Evolutionary conservation across 2,797 vertebrate genomes (phyloP), one percentile per base, ranked within the genome.

Genomic region (Tenualosa thibaudeaui): DNA sequence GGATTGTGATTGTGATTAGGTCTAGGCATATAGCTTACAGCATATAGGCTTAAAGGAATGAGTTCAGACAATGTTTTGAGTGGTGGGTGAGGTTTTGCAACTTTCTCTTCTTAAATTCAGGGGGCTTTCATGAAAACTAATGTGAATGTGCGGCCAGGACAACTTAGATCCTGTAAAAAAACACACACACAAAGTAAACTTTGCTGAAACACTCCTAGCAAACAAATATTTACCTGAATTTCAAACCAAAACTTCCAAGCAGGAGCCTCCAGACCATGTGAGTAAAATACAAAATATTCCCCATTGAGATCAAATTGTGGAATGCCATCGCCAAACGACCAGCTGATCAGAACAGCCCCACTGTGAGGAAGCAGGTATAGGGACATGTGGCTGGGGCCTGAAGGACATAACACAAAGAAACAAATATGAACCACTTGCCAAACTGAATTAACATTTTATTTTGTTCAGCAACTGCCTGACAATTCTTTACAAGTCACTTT

Each of bases 331-430:
- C 97, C 97, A 0, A 99, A 96, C 71, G 98, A 99, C 97, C 97
- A 99, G 58, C 93, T 92, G 85, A 95, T 95, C 31, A 99, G 94
- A 1, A 91, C 90, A 0, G 95, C 92, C 0, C 96, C 96, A 65
- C 87, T 53, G 43, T 92, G 96, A 12, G 96, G 95, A 90, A 95
- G 96, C 87, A 97, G 85, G 1, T 98, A 99, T 17, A 99, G 89
- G 2, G 97, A 98, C 96, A 99, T 98, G 92, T 99, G 98, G 89
- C 96, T 98, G 9, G 98, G 98, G 62, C 98, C 98, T 99, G 89
- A 3, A 56, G 43, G 37, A 17, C 13, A 53, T 0, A 19, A 24
- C 49, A 84, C 13, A 0, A 2, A 43, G 40, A 37, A 43, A 78
- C 17, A 43, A 9, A 46, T 78, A 40, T 31, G 15, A 31, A 22